These are phyloP conservation scores for Nematopogon swammerdamellus DNA, from an alignment of 2,888 invertebrate species.

Conservation along the genomic window DNA sequence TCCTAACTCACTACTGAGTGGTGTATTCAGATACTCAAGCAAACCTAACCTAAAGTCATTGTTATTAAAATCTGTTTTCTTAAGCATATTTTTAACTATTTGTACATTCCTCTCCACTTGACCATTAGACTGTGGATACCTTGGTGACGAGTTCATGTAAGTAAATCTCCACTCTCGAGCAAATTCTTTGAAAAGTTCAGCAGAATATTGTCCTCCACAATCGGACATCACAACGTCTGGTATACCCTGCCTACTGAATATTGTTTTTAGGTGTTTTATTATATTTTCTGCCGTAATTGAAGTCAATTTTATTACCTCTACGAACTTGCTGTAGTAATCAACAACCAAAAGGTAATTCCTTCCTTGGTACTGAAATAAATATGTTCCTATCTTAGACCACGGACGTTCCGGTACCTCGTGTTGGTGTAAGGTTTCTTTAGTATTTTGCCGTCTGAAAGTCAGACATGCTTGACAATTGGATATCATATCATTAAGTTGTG, in stretches of 20 bases:
- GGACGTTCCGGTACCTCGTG: not conserved
- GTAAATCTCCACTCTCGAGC: conserved; percentile 10
- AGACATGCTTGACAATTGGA: not conserved
- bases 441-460: not conserved
- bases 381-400: too few species aligned
- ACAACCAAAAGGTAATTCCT: conserved; percentile 4
- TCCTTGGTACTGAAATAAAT: conserved; percentile 4
- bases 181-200: conserved; percentile 9
- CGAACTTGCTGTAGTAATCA: conserved; percentile 7
- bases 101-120: conserved; percentile 12
- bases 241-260: conserved; percentile 5
- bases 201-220: conserved; percentile 5
- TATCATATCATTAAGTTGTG: too few species aligned
- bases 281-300: not conserved
- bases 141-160: conserved; percentile 11
- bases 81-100: conserved; percentile 10
- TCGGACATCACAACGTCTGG: conserved; percentile 5
- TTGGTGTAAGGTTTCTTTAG: not conserved
- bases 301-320: conserved; percentile 4
- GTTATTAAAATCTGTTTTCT: conserved; percentile 3
- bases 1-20: conserved; percentile 2
- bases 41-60: conserved; percentile 6
- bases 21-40: conserved; percentile 6
- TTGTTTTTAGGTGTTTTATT: conserved; percentile 3
- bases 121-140: conserved; percentile 13